Evolutionary conservation across 2,888 invertebrate genomes (phyloP), one percentile per base, ranked within the genome.

Genomic region (Apocheima hispidaria): DNA sequence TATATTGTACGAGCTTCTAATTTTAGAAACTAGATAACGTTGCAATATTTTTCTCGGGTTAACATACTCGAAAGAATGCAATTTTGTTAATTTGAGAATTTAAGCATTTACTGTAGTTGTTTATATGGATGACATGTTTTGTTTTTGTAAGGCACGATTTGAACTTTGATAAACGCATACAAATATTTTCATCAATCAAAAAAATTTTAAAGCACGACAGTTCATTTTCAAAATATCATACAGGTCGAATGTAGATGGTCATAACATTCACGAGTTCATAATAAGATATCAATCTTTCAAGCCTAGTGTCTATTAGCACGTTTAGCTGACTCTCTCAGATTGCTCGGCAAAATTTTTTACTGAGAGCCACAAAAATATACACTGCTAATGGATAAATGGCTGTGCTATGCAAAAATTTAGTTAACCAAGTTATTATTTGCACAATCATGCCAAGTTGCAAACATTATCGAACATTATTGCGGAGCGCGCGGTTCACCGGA

Each of bases 401-500:
- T 74, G 66, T 60, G 60, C 57, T 21, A 46, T 65, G 36, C 67
- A 56, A 54, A 56, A 26, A 28, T 62, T 68, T 65, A 51, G 56
- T 74, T 72, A 60, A 36, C 46, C 30, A 30, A 46, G 58, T 40
- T 70, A 65, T 73, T 52, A 70, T 78, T 79, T 73, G 69, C 77
- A 68, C 69, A 43, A 65, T 66, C 74, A 74, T 71, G 56, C 62
- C 56, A 65, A 65, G 63, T 79, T 77, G 76, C 74, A 71, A 75
- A 74, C 83, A 84, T 71, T 68, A 67, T 71, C 71, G 67, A 66
- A 75, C 75, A 78, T 77, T 70, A 64, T 70, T 86, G 91, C 89
- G 92, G 90, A 90, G 87, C 84, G 92, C 91, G 90, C 86, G 87
- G 88, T 72, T 78, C 71, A 72, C 76, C 72, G 73, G 76, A 81